Conservation (phyloP, 1,140 invertebrate species). For the Palaemon carinicauda region DNA sequence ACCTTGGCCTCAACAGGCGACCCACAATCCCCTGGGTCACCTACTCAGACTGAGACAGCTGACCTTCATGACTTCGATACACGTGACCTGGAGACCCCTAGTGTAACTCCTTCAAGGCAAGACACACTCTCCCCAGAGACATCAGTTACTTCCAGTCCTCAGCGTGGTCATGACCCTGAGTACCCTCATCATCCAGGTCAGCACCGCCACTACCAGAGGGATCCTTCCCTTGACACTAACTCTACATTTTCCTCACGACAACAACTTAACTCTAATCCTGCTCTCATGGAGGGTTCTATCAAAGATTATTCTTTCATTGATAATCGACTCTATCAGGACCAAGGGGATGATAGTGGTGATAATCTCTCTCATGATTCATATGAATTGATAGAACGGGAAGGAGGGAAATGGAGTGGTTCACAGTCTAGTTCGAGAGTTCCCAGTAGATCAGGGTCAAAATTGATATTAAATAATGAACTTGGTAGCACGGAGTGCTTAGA, state of each 20-base stretch:
- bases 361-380: conserved; percentile 89
- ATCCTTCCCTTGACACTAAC: conserved; percentile 53
- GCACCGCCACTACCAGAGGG: conserved; percentile 52
- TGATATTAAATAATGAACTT: conserved; percentile 37
- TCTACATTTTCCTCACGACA: conserved; percentile 46
- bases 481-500: conserved; percentile 50
- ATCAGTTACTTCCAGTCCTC: conserved; percentile 62
- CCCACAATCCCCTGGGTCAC: conserved; percentile 59
- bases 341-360: conserved; percentile 70
- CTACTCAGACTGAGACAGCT: conserved; percentile 59
- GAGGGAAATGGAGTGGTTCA: conserved; percentile 37
- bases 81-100: conserved; percentile 57
- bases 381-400: conserved; percentile 75
- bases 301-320: conserved; percentile 46
- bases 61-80: conserved; percentile 61
- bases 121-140: conserved; percentile 62
- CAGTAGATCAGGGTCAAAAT: conserved; percentile 44
- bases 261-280: conserved; percentile 36
- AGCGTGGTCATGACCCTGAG: conserved; percentile 57
- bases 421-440: conserved; percentile 39
- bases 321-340: conserved; percentile 47
- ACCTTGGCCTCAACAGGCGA: conserved; percentile 67
- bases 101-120: conserved; percentile 57
- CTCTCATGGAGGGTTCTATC: conserved; percentile 35
- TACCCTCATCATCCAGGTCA: conserved; percentile 57